These are phyloP conservation scores for Sebastes taczanowskii DNA, from an alignment of 2,797 vertebrate genomes.

Conservation along the genomic window DNA sequence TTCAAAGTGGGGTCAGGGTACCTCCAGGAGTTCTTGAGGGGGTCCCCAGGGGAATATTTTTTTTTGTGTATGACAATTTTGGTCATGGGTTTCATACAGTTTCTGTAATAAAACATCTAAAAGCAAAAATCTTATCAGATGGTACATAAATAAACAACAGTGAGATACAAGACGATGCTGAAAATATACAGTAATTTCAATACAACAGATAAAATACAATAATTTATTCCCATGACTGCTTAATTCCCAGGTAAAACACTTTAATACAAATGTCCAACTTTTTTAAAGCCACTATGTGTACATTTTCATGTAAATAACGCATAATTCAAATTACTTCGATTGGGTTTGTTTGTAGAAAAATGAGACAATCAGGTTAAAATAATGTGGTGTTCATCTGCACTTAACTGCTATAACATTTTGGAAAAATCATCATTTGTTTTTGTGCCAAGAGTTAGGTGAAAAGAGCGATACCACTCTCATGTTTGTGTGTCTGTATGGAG, in stretches of 20 bases:
- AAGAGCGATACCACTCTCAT: not conserved
- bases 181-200: not conserved
- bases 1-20: too few species aligned
- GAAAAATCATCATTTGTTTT: not conserved
- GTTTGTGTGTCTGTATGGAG: not conserved
- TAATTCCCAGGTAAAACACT: not conserved
- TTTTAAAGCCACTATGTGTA: not conserved
- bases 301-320: not conserved
- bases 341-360: not conserved
- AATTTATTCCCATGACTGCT: not conserved
- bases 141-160: not conserved
- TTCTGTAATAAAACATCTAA: too few species aligned
- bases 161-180: not conserved
- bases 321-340: not conserved
- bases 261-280: not conserved
- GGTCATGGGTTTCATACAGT: too few species aligned
- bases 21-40: too few species aligned
- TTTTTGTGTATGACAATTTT: too few species aligned
- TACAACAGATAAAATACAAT: not conserved
- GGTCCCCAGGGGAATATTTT: rapidly evolving
- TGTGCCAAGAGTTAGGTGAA: not conserved
- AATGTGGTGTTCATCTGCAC: too few species aligned
- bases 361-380: too few species aligned
- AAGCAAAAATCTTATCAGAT: too few species aligned
- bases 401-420: not conserved